These are phyloP conservation scores for Phaetusa simplex DNA, from an alignment of 2,113 vertebrate genomes.

Conservation along the genomic window DNA sequence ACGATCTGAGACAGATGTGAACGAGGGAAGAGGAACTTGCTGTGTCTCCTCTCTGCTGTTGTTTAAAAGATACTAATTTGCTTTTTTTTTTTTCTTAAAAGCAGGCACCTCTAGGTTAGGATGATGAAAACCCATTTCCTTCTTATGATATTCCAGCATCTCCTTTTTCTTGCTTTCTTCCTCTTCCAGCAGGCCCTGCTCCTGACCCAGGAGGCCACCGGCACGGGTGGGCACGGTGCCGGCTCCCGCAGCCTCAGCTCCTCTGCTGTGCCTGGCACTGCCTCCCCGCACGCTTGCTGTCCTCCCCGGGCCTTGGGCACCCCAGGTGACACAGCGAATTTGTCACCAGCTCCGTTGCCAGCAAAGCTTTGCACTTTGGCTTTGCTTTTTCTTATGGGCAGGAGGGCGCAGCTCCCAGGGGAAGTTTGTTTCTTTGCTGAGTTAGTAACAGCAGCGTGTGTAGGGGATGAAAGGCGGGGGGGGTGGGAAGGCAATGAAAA, in stretches of 20 bases:
- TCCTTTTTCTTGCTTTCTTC: background rate
- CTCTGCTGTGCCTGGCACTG: background rate
- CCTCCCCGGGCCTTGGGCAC: background rate
- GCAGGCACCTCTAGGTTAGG: background rate
- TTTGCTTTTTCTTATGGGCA: background rate
- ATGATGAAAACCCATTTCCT: background rate
- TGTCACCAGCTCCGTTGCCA: background rate
- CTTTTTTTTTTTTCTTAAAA: background rate
- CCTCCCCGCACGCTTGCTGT: accelerated
- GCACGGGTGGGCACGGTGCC: accelerated
- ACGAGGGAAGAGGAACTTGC: background rate
- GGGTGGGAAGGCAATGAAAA: background rate
- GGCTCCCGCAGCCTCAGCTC: background rate
- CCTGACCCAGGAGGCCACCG: accelerated
- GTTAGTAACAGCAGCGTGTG: background rate
- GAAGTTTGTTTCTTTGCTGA: background rate
- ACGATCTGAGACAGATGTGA: conserved; percentile 42
- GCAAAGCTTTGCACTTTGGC: background rate
- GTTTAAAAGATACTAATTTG: conserved; percentile 17
- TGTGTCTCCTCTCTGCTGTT: background rate
- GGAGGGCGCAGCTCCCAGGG: background rate
- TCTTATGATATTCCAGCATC: background rate
- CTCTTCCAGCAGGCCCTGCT: background rate
- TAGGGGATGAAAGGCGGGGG: background rate
- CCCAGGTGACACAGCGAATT: accelerated